phyloP scores from a whole-genome alignment of 1,140 invertebrate species.

The Patella vulgata region DNA sequence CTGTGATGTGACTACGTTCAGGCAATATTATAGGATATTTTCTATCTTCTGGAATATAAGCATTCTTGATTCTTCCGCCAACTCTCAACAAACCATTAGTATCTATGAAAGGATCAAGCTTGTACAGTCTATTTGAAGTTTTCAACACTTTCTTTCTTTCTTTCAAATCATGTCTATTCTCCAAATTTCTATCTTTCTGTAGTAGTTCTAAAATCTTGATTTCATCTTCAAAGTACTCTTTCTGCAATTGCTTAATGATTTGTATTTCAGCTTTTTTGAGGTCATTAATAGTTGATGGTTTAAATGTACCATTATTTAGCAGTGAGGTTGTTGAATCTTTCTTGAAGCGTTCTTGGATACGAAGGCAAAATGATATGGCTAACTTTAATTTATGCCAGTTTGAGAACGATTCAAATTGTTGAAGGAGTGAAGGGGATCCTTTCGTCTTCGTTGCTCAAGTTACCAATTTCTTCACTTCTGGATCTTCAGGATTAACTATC shows the following conservation, averaged over 20 bases:
- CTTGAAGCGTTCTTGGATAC: slow-evolving; percentile 15
- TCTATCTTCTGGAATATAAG: background rate
- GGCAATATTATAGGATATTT: slow-evolving; percentile 23
- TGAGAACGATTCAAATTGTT: slow-evolving; percentile 7
- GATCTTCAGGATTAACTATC: slow-evolving; percentile 8
- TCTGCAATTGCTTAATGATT: slow-evolving; percentile 19
- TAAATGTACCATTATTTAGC: no score
- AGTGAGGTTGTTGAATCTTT: slow-evolving; percentile 3
- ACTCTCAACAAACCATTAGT: slow-evolving; percentile 18
- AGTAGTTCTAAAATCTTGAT: no score
- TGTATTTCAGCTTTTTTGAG: slow-evolving; percentile 8
- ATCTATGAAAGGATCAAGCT: slow-evolving; percentile 22
- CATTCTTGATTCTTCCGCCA: slow-evolving; percentile 22
- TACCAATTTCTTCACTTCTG: slow-evolving; percentile 20
- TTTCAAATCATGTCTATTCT: no score
- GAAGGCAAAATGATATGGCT: slow-evolving; percentile 13
- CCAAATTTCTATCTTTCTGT: no score
- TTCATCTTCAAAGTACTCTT: slow-evolving; percentile 13
- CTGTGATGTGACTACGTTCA: slow-evolving; percentile 15
- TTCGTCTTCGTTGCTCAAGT: background rate
- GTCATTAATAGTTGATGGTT: no score
- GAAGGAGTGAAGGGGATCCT: background rate
- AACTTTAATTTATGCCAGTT: background rate
- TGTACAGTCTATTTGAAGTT: slow-evolving; percentile 8
- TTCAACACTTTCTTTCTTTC: no score